Base-by-base conservation (phyloP, 2,797 vertebrate genomes). In the Anas capensis region DNA sequence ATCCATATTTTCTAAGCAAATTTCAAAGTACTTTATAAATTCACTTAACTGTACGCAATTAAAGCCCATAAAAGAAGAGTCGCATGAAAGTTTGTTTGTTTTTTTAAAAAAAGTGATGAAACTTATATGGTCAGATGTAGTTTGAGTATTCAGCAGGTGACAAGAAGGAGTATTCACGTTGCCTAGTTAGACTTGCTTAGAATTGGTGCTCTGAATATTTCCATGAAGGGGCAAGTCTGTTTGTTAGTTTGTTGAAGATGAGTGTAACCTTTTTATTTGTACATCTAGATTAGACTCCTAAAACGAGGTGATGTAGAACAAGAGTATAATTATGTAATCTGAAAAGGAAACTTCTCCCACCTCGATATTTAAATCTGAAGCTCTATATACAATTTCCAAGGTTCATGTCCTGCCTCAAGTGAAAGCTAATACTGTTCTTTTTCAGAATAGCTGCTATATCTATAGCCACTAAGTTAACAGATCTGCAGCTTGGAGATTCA, bases 391-490 rank as follows among this genome's bases (percentile, higher is more conserved):
- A 17, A 83, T 79, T 84, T 51, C n/a, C 54, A 42, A 82, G 56
- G 62, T 88, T 82, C 70, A 33, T 91, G 6, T 86, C 34, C 82
- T 71, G 33, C 36, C 66, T 85, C 20, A 57, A 94, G 71, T 84
- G 34, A 93, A 85, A 60, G 86, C 10, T 82, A 70, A 71, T 2
- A 2, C 24, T 60, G 14, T 76, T 94, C 69, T 82, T 86, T 96
- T 97, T 76, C 97, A 99, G 99, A 98, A 99, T 99, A 95, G 98
- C 99, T 95, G 99, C 99, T 96, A 99, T 99, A 96, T 98, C 99
- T 92, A 99, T 99, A 98, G 99, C 99, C 85, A 99, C 98, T 92
- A 99, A 99, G 93, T 98, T 99, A 96, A 99, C 99, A 17, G 99
- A 99, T 96, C 98, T 99, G 97, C 99, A 99, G 85, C 98, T 99